phyloP scores from a whole-genome alignment of 1,140 invertebrate genomes.

The Atta cephalotes region DNA sequence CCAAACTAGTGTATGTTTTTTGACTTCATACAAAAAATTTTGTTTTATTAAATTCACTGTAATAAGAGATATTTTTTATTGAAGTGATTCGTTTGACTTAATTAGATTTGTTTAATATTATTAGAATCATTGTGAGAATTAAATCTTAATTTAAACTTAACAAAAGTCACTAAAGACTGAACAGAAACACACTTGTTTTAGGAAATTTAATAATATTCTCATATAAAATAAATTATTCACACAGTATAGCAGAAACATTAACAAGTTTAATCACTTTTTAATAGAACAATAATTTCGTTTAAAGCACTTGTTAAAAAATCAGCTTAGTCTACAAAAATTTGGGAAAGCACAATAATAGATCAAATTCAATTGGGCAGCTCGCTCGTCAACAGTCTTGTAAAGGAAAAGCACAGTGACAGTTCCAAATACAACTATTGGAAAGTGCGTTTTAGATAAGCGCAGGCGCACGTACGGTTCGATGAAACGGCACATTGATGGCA shows the following conservation, averaged over 20 bases:
- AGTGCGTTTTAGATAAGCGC: constrained; percentile 33
- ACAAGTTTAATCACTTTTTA: background rate
- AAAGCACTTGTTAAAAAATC: background rate
- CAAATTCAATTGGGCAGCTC: background rate
- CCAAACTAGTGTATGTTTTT: background rate
- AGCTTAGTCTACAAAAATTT: background rate
- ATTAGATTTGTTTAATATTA: background rate
- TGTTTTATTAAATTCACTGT: background rate
- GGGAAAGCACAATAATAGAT: background rate
- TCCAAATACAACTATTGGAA: constrained; percentile 68
- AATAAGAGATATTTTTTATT: background rate
- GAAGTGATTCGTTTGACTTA: background rate
- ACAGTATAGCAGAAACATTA: background rate
- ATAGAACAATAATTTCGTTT: background rate
- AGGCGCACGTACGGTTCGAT: constrained; percentile 37
- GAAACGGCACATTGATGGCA: constrained; percentile 61
- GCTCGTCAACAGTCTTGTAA: background rate
- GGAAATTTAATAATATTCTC: background rate
- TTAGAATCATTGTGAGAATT: too few species aligned
- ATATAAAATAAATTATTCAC: background rate
- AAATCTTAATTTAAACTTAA: background rate
- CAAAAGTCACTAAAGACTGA: background rate
- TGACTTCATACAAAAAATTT: background rate
- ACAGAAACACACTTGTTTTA: background rate
- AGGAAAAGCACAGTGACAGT: constrained; percentile 51